A percentile compares a stretch with the other conserved stretches of the same genome.
phyloP scores from a whole-genome alignment of 2,113 vertebrate genomes.

The Uria lomvia region DNA sequence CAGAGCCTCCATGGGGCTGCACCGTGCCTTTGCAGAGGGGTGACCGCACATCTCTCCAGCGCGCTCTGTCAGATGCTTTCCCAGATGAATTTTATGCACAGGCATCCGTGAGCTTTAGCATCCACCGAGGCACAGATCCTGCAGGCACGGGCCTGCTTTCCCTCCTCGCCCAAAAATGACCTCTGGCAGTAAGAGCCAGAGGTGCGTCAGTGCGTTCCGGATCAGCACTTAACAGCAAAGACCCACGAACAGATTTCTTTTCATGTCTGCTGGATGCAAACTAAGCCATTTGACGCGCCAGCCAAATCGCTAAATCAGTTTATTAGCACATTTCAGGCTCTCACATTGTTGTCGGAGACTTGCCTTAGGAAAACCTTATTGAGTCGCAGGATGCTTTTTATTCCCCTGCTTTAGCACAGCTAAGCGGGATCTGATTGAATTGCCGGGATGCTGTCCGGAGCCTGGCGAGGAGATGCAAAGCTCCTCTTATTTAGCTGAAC shows the following conservation, averaged over 20 bases:
- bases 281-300: neutral
- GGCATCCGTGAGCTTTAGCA: neutral
- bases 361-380: neutral
- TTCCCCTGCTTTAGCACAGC: neutral
- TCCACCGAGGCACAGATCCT: fast-evolving
- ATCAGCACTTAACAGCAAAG: neutral
- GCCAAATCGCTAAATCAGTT: neutral
- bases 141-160: neutral
- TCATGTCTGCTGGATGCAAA: neutral
- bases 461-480: neutral
- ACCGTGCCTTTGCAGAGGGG: no score
- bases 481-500: neutral
- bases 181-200: neutral
- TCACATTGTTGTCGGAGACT: neutral
- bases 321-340: neutral
- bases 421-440: neutral
- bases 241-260: neutral
- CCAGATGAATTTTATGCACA: neutral
- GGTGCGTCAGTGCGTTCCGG: no score
- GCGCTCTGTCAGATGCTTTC: neutral
- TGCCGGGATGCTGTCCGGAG: neutral
- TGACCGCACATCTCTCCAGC: fast-evolving
- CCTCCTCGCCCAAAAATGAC: fast-evolving
- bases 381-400: neutral
- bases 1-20: neutral